Conservation (phyloP, 1,140 invertebrate genomes). For the Brachionus asplanchnoidis region DNA sequence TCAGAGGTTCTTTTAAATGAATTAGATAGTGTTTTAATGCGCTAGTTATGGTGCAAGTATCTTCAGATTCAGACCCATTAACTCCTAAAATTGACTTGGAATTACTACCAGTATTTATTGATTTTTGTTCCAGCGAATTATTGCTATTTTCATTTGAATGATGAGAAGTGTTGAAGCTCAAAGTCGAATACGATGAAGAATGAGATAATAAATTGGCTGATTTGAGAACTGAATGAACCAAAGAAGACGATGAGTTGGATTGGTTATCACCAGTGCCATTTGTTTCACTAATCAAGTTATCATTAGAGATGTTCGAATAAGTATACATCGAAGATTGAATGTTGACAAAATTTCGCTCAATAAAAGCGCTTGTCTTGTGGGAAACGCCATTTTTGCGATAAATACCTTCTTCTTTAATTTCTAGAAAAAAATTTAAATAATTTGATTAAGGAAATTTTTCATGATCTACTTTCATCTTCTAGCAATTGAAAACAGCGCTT, state of each 20-base stretch:
- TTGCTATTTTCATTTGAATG: slow-evolving; percentile 24
- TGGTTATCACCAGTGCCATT: background rate
- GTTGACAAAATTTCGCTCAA: slow-evolving; percentile 23
- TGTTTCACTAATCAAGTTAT: background rate
- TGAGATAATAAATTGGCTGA: background rate
- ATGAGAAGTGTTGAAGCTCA: background rate
- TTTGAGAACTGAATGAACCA: background rate
- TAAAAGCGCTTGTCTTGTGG: slow-evolving; percentile 20
- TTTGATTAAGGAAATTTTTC: background rate
- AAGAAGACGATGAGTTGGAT: background rate
- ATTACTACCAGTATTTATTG: background rate
- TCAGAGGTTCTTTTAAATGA: slow-evolving; percentile 29
- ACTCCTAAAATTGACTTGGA: background rate
- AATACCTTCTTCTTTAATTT: slow-evolving; percentile 40
- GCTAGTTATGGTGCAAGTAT: slow-evolving; percentile 36
- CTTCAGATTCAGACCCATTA: background rate
- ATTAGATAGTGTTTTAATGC: slow-evolving; percentile 39
- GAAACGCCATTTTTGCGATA: slow-evolving; percentile 40
- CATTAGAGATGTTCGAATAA: background rate
- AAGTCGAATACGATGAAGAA: slow-evolving; percentile 14
- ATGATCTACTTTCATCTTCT: slow-evolving; percentile 35
- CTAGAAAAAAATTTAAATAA: background rate
- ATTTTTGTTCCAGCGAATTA: background rate
- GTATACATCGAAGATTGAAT: background rate
- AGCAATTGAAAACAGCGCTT: slow-evolving; percentile 20